phyloP scores from a whole-genome alignment of 2,113 vertebrate species.

The Bostrychus sinensis region DNA sequence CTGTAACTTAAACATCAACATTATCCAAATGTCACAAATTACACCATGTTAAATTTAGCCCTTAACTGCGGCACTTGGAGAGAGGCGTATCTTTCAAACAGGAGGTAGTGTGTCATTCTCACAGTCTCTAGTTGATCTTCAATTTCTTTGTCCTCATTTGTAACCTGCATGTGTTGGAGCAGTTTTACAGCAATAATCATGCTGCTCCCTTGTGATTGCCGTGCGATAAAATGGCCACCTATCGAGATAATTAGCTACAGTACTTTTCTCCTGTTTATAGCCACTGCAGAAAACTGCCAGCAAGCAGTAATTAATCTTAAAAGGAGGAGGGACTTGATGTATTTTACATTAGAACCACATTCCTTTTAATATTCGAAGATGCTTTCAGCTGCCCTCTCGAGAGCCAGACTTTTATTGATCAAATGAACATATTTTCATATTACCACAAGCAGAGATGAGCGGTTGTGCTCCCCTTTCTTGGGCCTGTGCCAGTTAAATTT shows the following conservation, averaged over 20 bases:
- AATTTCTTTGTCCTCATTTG: slow-evolving; percentile 41
- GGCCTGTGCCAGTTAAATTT: slow-evolving; percentile 34
- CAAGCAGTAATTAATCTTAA: slow-evolving; percentile 65
- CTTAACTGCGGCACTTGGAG: background rate
- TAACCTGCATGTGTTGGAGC: slow-evolving; percentile 44
- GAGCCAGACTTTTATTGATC: slow-evolving; percentile 54
- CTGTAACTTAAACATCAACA: slow-evolving; percentile 6
- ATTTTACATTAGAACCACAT: slow-evolving; percentile 39
- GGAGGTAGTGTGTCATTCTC: slow-evolving; percentile 17
- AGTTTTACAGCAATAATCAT: slow-evolving; percentile 54
- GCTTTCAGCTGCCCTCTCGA: slow-evolving; percentile 28
- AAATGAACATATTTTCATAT: slow-evolving; percentile 59
- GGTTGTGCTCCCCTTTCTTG: slow-evolving; percentile 16
- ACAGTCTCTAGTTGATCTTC: slow-evolving; percentile 15
- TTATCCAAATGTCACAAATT: slow-evolving; percentile 19
- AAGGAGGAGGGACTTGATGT: slow-evolving; percentile 33
- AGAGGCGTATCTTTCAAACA: slow-evolving; percentile 4
- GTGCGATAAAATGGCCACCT: slow-evolving; percentile 63
- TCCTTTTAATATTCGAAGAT: slow-evolving; percentile 23
- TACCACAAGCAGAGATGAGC: slow-evolving; percentile 20
- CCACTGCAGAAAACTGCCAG: slow-evolving; percentile 39
- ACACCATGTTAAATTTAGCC: slow-evolving; percentile 6
- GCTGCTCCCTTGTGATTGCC: slow-evolving; percentile 46
- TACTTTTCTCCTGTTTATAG: slow-evolving; percentile 62
- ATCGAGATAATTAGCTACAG: slow-evolving; percentile 64